Evolutionary conservation across 2,113 vertebrate genomes (phyloP), one percentile per base, ranked within the genome.

Genomic region (Otus sunia): DNA sequence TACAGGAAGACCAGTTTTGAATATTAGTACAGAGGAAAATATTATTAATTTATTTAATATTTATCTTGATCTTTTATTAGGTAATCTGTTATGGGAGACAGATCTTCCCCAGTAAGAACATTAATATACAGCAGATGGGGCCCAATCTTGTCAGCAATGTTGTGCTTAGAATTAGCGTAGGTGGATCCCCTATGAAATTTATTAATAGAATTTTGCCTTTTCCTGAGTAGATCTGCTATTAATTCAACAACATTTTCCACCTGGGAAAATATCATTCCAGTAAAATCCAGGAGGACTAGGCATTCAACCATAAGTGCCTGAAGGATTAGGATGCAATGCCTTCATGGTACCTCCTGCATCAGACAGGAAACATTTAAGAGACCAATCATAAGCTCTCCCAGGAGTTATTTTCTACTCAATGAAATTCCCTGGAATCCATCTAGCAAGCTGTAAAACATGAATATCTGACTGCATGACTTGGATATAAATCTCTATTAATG

Each of bases 371-470:
- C n/a, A 63, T 58, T 86, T 52, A 52, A 88, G 29, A 80, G 14
- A 74, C 6, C 4, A 1, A 68, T 39, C 68, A 58, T 15, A 13
- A 94, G 37, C 9, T 74, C 39, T 75, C 55, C 43, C 12, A 52
- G 30, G 29, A 88, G 22, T 67, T 83, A 74, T 20, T 60, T 53
- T 88, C 60, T 69, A 45, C 32, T 78, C 76, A 76, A 30, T 63
- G 47, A 74, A 86, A 86, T 25, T 52, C 27, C 21, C 27, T 74
- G 52, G 52, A 86, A 86, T 89, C 23, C 36, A 86, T 29, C 55
- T 49, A 88, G 60, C 13, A 83, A 92, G n/a, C 15, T 77, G 37
- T 88, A 74, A 92, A 80, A 80, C 32, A 55, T 11, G 26, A 88
- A 58, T n/a, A 92, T 13, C 20, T 62, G n/a, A 77, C 39, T 67